Conservation (phyloP, 2,888 invertebrate species). For the Dasysyrphus tricinctus region DNA sequence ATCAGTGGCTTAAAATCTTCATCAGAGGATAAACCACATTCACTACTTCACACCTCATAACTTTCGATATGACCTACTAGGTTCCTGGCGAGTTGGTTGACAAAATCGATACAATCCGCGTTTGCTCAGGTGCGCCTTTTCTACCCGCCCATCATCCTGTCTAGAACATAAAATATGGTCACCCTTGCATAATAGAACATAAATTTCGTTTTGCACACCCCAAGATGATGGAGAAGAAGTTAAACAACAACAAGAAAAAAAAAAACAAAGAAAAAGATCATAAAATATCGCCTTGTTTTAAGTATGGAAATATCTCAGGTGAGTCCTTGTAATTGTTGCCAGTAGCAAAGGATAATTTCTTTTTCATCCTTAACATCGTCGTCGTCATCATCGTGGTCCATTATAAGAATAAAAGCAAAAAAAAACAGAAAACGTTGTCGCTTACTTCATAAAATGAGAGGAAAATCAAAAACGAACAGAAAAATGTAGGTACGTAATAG, state of each 20-base stretch:
- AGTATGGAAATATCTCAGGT: constrained; percentile 44
- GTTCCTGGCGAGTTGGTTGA: too few species aligned
- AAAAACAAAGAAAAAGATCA: constrained; percentile 3
- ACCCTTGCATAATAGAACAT: constrained; percentile 1
- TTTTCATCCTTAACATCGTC: constrained; percentile 12
- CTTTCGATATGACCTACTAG: too few species aligned
- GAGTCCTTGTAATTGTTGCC: constrained; percentile 37
- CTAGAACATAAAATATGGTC: neutral
- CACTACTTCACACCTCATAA: too few species aligned
- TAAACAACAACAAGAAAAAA: neutral
- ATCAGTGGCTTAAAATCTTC: too few species aligned
- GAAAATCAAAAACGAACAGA: constrained; percentile 11
- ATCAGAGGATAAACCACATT: too few species aligned
- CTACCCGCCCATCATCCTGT: too few species aligned
- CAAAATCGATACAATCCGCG: too few species aligned
- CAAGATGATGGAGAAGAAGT: constrained; percentile 32
- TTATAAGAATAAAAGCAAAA: constrained; percentile 41
- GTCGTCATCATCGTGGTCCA: constrained; percentile 46
- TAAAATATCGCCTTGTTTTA: constrained; percentile 46
- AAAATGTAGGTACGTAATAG: constrained; percentile 60
- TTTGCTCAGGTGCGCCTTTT: too few species aligned
- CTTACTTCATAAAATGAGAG: constrained; percentile 14
- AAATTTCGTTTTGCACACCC: neutral
- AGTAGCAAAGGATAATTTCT: constrained; percentile 39
- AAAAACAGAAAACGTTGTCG: constrained; percentile 25